Percentiles rank a stretch among this genome's conserved stretches.
Conservation (phyloP, 2,113 vertebrate genomes). For the Odocoileus hemionus region DNA sequence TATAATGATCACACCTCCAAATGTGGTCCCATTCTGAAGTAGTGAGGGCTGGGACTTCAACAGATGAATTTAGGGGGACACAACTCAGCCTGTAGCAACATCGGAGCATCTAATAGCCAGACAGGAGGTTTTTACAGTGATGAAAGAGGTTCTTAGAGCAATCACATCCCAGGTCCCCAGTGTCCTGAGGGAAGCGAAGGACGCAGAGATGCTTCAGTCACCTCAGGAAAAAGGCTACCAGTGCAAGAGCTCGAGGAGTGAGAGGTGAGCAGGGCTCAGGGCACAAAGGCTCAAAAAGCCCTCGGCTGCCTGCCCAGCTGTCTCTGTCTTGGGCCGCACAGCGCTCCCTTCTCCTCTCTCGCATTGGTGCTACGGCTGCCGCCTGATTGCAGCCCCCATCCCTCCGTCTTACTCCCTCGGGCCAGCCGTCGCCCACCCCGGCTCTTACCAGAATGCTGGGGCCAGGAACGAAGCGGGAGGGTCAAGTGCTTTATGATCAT, state of each 20-base stretch:
- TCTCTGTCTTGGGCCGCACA: background rate
- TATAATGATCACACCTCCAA: background rate
- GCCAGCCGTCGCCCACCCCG: rapidly evolving
- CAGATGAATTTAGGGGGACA: too few species aligned
- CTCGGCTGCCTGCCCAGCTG: background rate
- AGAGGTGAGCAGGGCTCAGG: background rate
- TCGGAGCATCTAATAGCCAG: background rate
- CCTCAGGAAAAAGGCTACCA: background rate
- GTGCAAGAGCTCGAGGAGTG: background rate
- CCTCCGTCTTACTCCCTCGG: background rate
- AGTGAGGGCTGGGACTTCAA: background rate
- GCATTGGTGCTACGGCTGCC: background rate
- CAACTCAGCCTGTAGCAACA: background rate
- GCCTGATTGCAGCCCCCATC: background rate
- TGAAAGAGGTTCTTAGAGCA: background rate
- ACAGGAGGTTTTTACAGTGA: background rate
- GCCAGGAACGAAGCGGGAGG: background rate
- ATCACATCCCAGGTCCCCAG: background rate
- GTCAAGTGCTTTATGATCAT: background rate
- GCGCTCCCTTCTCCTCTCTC: background rate
- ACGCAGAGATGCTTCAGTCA: background rate
- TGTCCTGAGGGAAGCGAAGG: background rate
- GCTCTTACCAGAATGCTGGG: background rate
- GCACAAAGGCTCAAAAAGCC: background rate
- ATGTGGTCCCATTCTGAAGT: background rate